Percentiles rank a stretch among this genome's conserved stretches.
Conservation (phyloP, 2,797 vertebrate species). For the Lepus townsendii region DNA sequence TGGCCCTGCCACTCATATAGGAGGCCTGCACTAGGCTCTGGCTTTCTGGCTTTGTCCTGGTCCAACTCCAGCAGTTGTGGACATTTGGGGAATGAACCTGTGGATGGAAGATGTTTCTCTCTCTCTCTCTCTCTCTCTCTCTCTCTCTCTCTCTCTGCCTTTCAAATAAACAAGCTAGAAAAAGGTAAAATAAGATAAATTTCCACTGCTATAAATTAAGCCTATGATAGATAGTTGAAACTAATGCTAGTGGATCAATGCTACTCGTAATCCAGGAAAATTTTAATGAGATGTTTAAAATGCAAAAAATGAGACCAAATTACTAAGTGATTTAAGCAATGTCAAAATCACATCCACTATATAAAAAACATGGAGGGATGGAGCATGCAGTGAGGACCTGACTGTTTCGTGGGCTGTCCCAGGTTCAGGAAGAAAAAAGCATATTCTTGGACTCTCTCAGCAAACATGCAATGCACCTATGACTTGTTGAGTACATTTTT, state of each 20-base stretch:
- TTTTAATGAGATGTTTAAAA: background rate
- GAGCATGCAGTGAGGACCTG: fast-evolving
- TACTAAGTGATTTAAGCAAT: background rate
- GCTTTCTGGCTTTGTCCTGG: too few relatives aligned
- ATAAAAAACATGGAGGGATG: background rate
- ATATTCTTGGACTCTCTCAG: background rate
- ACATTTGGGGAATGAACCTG: too few relatives aligned
- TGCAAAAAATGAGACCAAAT: background rate
- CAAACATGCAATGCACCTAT: fast-evolving
- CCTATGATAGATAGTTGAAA: background rate
- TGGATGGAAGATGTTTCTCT: too few relatives aligned
- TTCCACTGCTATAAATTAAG: background rate
- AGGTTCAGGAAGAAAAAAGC: background rate
- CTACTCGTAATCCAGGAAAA: background rate
- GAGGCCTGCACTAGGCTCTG: too few relatives aligned
- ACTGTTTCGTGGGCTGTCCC: background rate
- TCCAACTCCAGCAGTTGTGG: too few relatives aligned
- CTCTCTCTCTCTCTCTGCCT: too few relatives aligned
- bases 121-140: too few relatives aligned
- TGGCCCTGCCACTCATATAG: too few relatives aligned
- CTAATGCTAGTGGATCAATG: background rate
- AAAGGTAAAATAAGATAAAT: background rate
- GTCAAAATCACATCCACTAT: fast-evolving
- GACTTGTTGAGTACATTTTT: background rate
- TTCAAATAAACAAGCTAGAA: too few relatives aligned